Conservation (phyloP, 2,113 vertebrate species). For the Gambusia affinis region DNA sequence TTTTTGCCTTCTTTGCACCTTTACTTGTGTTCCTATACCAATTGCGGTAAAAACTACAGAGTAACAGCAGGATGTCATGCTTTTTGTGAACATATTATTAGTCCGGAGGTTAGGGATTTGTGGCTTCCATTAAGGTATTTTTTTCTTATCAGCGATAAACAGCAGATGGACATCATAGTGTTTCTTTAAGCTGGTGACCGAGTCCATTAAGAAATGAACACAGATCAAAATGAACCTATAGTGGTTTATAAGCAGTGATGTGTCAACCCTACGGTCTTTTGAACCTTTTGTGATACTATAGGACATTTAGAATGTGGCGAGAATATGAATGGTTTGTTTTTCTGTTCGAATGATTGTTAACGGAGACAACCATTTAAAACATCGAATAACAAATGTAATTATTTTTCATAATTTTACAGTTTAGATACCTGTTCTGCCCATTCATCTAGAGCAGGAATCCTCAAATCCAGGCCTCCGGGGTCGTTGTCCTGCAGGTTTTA, state of each 20-base stretch:
- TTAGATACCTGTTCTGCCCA: too few relatives aligned
- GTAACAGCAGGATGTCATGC: not conserved
- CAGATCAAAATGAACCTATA: slow-evolving; percentile 8
- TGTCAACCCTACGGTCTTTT: slow-evolving; percentile 5
- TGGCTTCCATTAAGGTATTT: slow-evolving; percentile 31
- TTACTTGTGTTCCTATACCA: not conserved
- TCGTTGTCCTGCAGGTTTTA: too few relatives aligned
- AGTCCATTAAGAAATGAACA: slow-evolving; percentile 38
- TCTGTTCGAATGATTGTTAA: not conserved
- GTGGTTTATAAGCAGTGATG: slow-evolving; percentile 6
- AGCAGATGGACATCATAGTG: slow-evolving; percentile 20
- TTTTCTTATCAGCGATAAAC: slow-evolving; percentile 20
- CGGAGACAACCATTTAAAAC: not conserved
- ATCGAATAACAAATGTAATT: not conserved
- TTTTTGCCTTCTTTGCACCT: not conserved
- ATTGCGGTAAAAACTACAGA: not conserved
- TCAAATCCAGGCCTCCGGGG: too few relatives aligned
- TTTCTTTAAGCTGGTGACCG: slow-evolving; percentile 46
- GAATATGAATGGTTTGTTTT: too few relatives aligned
- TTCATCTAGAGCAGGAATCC: not conserved
- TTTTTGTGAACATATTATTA: slow-evolving; percentile 29
- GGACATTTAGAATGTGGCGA: not conserved
- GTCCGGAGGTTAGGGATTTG: slow-evolving; percentile 36
- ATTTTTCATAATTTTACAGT: too few relatives aligned
- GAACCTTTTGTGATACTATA: slow-evolving; percentile 8